Percentiles rank a stretch among this genome's conserved stretches.
Conservation (phyloP, 2,888 invertebrate species). For the Cyclophora punctaria region DNA sequence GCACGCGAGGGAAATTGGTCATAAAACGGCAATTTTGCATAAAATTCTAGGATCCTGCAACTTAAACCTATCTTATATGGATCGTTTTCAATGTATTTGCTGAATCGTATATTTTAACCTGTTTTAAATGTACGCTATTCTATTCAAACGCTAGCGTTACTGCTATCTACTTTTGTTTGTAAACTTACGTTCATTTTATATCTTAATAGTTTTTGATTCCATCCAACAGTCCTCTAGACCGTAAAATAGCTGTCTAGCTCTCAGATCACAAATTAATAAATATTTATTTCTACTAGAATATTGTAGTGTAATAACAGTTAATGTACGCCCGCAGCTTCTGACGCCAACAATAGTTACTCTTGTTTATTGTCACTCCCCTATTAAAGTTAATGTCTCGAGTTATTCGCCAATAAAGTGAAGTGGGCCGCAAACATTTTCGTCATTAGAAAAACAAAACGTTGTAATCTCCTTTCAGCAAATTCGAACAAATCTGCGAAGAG, state of each 20-base stretch:
- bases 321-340: no score
- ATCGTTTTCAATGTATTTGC: conserved; percentile 29
- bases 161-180: no score
- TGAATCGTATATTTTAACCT: conserved; percentile 23
- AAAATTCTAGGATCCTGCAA: conserved; percentile 35
- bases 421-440: not conserved
- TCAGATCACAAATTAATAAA: no score
- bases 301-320: no score
- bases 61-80: conserved; percentile 29
- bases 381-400: not conserved
- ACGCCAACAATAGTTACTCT: no score
- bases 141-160: no score
- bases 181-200: no score
- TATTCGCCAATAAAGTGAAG: conserved; percentile 1
- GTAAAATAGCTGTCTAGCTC: no score
- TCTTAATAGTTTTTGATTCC: no score
- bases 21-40: conserved; percentile 43
- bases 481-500: conserved; percentile 25
- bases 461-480: conserved; percentile 2
- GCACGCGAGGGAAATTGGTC: conserved; percentile 27
- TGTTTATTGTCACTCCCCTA: no score
- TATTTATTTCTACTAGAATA: no score
- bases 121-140: conserved; percentile 14
- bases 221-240: no score
- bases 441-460: conserved; percentile 8